These are phyloP conservation scores for Monarcha castaneiventris DNA, from an alignment of 2,113 vertebrate genomes.

Conservation along the genomic window DNA sequence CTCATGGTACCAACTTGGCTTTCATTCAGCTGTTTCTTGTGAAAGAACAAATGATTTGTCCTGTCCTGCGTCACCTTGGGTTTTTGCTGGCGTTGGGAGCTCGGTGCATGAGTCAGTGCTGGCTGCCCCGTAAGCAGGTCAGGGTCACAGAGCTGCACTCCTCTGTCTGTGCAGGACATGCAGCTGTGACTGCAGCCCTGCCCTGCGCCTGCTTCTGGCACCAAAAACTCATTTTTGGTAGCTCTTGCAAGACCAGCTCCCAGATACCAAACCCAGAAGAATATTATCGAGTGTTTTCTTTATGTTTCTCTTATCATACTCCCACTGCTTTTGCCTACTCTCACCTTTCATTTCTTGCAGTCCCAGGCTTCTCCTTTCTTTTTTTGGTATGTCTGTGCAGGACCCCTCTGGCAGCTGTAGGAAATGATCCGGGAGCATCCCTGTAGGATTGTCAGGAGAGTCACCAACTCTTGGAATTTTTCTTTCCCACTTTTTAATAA, in stretches of 20 bases:
- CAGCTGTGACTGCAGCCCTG: neutral
- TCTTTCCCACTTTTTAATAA: neutral
- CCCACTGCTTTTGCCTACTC: neutral
- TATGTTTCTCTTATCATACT: rapidly evolving
- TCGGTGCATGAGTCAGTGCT: neutral
- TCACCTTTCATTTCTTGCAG: neutral
- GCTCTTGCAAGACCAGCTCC: neutral
- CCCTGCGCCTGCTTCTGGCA: neutral
- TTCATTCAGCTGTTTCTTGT: neutral
- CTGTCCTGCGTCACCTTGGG: neutral
- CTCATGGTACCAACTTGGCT: neutral
- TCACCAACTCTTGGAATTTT: neutral
- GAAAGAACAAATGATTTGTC: neutral
- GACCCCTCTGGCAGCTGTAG: neutral
- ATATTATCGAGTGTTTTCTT: neutral
- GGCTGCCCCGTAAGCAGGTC: neutral
- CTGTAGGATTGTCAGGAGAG: neutral
- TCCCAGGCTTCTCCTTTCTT: neutral
- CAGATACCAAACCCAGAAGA: neutral
- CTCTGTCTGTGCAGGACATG: neutral
- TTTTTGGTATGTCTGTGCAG: neutral
- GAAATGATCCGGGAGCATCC: neutral
- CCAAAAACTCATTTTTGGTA: rapidly evolving
- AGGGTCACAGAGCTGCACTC: neutral
- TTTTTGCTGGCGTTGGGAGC: rapidly evolving